A percentile compares a stretch with the other conserved stretches of the same genome.
Evolutionary conservation across 2,888 invertebrate genomes (phyloP).

Genomic region (Lutraria lutraria): DNA sequence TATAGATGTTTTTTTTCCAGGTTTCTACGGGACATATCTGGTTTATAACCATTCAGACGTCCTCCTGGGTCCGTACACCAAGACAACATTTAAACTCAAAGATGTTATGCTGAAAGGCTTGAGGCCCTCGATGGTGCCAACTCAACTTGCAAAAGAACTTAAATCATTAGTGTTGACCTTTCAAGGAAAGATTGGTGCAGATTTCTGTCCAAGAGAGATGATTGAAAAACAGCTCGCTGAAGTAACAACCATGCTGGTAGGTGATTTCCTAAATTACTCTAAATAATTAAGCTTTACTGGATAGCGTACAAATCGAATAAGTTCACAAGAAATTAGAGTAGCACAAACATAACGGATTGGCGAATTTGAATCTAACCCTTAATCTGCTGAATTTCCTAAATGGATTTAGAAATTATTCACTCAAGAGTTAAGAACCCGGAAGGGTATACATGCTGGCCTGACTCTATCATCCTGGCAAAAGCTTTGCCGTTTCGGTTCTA

Average conservation of each 20-base stretch:
- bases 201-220: slow-evolving; percentile 41
- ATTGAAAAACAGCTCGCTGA: slow-evolving; percentile 50
- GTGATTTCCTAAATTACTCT: neutral
- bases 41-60: slow-evolving; percentile 60
- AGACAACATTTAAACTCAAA: slow-evolving; percentile 63
- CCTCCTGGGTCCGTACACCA: slow-evolving; percentile 60
- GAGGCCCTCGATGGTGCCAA: slow-evolving; percentile 33
- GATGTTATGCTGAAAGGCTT: slow-evolving; percentile 60
- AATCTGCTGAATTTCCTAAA: too few species aligned
- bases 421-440: too few species aligned
- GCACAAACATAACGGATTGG: too few species aligned
- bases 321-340: too few species aligned
- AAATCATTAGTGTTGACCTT: slow-evolving; percentile 36
- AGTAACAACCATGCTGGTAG: slow-evolving; percentile 51
- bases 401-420: too few species aligned
- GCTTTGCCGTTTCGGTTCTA: too few species aligned
- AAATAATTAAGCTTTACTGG: neutral
- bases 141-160: slow-evolving; percentile 37
- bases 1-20: slow-evolving; percentile 30
- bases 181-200: slow-evolving; percentile 24
- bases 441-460: too few species aligned
- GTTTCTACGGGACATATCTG: slow-evolving; percentile 64
- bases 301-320: too few species aligned
- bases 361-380: too few species aligned
- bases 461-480: too few species aligned